phyloP scores from a whole-genome alignment of 2,888 invertebrate genomes.

The Aspidapion aeneum region DNA sequence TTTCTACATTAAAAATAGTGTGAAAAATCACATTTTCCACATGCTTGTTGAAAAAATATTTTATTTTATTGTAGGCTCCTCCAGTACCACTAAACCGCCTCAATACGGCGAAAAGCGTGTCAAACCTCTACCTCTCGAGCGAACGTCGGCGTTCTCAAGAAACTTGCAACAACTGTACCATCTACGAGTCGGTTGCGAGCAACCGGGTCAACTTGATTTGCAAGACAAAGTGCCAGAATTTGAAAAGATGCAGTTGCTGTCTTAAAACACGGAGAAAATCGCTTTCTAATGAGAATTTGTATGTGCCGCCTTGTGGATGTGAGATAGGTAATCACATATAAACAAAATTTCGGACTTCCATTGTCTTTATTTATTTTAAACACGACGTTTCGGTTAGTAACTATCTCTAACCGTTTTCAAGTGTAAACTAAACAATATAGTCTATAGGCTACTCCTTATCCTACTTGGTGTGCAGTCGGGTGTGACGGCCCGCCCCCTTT shows the following conservation, averaged over 20 bases:
- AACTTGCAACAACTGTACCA: constrained; percentile 44
- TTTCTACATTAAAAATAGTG: no score
- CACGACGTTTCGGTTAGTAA: no score
- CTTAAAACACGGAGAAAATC: constrained; percentile 50
- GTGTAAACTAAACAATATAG: no score
- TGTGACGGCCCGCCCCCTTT: no score
- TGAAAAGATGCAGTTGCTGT: constrained; percentile 41
- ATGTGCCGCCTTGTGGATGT: constrained; percentile 49
- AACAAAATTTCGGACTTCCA: no score
- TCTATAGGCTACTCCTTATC: no score
- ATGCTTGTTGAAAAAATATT: no score
- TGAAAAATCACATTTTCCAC: no score
- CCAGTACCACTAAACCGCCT: constrained; percentile 45
- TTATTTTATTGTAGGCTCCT: no score
- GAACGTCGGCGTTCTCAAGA: constrained; percentile 41
- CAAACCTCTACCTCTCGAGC: constrained; percentile 44
- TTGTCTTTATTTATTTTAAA: no score
- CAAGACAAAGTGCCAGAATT: constrained; percentile 34
- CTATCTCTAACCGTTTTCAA: no score
- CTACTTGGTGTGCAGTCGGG: no score
- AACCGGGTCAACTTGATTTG: constrained; percentile 34
- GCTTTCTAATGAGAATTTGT: constrained; percentile 59
- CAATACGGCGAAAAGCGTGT: constrained; percentile 54
- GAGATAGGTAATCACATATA: constrained; percentile 45
- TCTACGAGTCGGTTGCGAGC: constrained; percentile 43